Evolutionary conservation across 2,888 invertebrate species (phyloP).

Genomic region (Tromatobia lineatoria): DNA sequence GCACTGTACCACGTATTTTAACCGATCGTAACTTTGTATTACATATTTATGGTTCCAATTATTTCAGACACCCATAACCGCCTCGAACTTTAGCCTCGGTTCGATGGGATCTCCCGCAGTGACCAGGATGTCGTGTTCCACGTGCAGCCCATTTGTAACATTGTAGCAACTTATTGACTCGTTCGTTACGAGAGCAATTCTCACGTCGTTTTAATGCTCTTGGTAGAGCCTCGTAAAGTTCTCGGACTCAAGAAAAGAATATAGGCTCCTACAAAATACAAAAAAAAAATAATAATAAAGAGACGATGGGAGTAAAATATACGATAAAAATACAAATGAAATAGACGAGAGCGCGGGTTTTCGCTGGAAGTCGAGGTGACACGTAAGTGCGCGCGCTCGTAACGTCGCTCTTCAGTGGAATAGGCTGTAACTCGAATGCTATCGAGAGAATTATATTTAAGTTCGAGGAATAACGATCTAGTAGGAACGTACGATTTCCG

Average conservation of each 20-base stretch:
- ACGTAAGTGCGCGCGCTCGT: constrained; percentile 54
- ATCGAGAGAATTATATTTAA: constrained; percentile 65
- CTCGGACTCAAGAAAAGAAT: constrained; percentile 46
- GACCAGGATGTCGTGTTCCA: constrained; percentile 27
- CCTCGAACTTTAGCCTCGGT: neutral
- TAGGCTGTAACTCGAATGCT: constrained; percentile 55
- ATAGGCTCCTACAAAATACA: neutral
- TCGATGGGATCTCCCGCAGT: neutral
- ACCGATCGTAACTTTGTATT: neutral
- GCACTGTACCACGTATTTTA: neutral
- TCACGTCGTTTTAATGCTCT: constrained; percentile 67
- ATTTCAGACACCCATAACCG: neutral
- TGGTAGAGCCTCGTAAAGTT: constrained; percentile 59
- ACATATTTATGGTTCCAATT: constrained; percentile 20
- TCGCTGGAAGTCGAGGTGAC: constrained; percentile 47
- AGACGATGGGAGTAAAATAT: constrained; percentile 59
- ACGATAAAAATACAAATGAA: constrained; percentile 66
- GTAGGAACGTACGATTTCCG: constrained; percentile 56
- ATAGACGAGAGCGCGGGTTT: constrained; percentile 48
- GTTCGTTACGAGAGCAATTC: constrained; percentile 59
- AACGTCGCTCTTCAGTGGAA: constrained; percentile 33
- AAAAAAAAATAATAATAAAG: constrained; percentile 28
- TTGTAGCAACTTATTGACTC: constrained; percentile 67
- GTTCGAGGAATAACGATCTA: constrained; percentile 68
- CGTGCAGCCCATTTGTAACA: constrained; percentile 39